These are phyloP conservation scores for Eriocheir sinensis DNA, from an alignment of 1,140 invertebrate genomes.

Conservation along the genomic window DNA sequence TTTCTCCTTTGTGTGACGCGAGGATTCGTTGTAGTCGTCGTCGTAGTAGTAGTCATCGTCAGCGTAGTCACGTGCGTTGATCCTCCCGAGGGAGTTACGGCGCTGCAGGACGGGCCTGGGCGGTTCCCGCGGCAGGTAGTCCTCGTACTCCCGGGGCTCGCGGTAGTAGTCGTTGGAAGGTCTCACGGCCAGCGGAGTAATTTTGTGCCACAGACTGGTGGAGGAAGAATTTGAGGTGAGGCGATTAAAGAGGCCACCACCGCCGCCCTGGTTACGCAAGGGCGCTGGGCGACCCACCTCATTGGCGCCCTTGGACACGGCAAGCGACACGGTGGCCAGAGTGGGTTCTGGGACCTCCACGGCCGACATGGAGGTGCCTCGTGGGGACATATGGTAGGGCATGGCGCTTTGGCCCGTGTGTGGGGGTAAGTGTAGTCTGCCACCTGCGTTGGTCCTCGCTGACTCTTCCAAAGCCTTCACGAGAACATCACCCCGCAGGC, in stretches of 20 bases:
- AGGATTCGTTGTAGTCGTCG: constrained; percentile 50
- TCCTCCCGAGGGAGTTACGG: constrained; percentile 49
- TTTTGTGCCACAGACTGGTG: constrained; percentile 63
- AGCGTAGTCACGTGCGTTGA: constrained; percentile 7
- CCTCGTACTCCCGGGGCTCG: constrained; percentile 62
- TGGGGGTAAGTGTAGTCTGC: not conserved
- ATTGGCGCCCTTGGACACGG: constrained; percentile 42
- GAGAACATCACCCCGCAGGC: constrained; percentile 60
- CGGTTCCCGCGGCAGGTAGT: constrained; percentile 58
- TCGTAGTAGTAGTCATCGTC: constrained; percentile 53
- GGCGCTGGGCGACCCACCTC: not conserved
- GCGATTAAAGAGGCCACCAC: not conserved
- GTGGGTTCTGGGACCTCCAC: constrained; percentile 67
- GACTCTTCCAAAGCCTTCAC: constrained; percentile 67
- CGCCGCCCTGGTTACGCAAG: constrained; percentile 34
- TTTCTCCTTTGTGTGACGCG: not conserved
- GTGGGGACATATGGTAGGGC: constrained; percentile 60
- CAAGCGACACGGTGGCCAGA: constrained; percentile 65
- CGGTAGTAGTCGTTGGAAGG: constrained; percentile 43
- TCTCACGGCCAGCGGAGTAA: constrained; percentile 46
- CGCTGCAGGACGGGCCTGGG: constrained; percentile 47
- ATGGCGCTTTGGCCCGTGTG: constrained; percentile 29
- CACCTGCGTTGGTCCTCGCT: constrained; percentile 60
- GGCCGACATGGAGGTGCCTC: constrained; percentile 56
- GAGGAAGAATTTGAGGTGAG: not conserved